Evolutionary conservation across 2,797 vertebrate species (phyloP).

Genomic region (Coranthus polyacanthus): DNA sequence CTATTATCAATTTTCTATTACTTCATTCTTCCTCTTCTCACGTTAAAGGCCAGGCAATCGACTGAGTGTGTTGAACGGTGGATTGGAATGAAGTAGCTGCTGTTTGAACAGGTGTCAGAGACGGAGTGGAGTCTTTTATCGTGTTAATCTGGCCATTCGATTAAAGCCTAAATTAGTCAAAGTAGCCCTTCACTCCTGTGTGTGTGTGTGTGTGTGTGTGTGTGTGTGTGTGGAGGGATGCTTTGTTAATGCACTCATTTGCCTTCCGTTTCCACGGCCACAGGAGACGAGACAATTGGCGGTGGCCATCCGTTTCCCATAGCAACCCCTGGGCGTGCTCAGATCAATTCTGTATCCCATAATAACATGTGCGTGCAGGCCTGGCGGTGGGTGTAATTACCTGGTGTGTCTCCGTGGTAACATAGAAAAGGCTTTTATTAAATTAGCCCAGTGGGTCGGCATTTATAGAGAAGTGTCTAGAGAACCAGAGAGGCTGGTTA

Average conservation of each 20-base stretch:
- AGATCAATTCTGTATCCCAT: slow-evolving; percentile 76
- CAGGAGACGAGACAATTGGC: slow-evolving; percentile 66
- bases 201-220: slow-evolving; percentile 10
- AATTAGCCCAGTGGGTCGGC: slow-evolving; percentile 79
- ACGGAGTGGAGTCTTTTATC: slow-evolving; percentile 20
- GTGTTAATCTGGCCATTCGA: slow-evolving; percentile 63
- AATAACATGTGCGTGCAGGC: slow-evolving; percentile 68
- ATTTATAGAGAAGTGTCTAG: slow-evolving; percentile 63
- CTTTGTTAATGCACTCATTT: slow-evolving; percentile 76
- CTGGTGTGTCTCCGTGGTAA: slow-evolving; percentile 72
- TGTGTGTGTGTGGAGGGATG: slow-evolving; percentile 15
- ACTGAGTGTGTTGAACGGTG: slow-evolving; percentile 40
- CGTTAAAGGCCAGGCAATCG: slow-evolving; percentile 55
- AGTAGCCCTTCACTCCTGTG: slow-evolving; percentile 45
- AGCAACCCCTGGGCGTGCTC: slow-evolving; percentile 58
- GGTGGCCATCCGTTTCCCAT: slow-evolving; percentile 56
- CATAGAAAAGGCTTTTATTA: slow-evolving; percentile 76
- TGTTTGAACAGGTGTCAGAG: slow-evolving; percentile 62
- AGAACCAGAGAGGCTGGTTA: slow-evolving; percentile 64
- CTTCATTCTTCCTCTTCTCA: slow-evolving; percentile 25
- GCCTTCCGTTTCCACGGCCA: slow-evolving; percentile 66
- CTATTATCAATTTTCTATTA: slow-evolving; percentile 34
- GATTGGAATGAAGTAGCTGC: slow-evolving; percentile 49
- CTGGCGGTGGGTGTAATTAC: slow-evolving; percentile 78
- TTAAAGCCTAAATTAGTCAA: slow-evolving; percentile 68